Percentiles rank a stretch among this genome's conserved stretches.
Evolutionary conservation across 2,888 invertebrate species (phyloP).

Genomic region (Ormyrus nitidulus): DNA sequence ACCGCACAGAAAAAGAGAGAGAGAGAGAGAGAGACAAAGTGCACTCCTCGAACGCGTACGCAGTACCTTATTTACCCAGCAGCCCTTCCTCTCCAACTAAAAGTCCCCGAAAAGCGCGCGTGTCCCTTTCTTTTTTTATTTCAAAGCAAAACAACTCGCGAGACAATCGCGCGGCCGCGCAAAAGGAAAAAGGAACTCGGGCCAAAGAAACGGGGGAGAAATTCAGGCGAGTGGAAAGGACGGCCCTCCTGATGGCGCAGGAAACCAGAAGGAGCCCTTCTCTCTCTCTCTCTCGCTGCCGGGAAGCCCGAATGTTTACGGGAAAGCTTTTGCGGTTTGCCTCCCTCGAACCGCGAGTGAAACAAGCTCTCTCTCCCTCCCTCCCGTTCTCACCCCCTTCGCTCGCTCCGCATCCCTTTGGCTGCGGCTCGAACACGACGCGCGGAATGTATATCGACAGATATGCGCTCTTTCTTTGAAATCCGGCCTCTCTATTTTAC

Average conservation of each 20-base stretch:
- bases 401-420: too few species aligned
- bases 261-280: not conserved
- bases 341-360: not conserved
- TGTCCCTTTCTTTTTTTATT: not conserved
- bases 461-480: constrained; percentile 20
- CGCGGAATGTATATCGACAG: constrained; percentile 4
- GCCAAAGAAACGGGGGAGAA: not conserved
- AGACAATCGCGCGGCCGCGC: not conserved
- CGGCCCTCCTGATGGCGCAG: too few species aligned
- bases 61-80: not conserved
- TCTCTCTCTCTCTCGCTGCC: not conserved
- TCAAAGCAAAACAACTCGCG: not conserved
- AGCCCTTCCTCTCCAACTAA: not conserved
- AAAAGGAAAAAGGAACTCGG: not conserved
- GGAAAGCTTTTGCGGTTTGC: constrained; percentile 60
- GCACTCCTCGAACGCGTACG: not conserved
- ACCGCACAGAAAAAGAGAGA: too few species aligned
- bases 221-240: too few species aligned
- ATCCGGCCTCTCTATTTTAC: constrained; percentile 30
- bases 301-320: constrained; percentile 61
- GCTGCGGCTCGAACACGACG: not conserved
- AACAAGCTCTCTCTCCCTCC: constrained; percentile 7
- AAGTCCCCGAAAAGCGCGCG: too few species aligned
- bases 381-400: too few species aligned
- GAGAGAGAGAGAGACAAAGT: not conserved